phyloP scores from a whole-genome alignment of 2,113 vertebrate species.

The Ammodytes dubius region DNA sequence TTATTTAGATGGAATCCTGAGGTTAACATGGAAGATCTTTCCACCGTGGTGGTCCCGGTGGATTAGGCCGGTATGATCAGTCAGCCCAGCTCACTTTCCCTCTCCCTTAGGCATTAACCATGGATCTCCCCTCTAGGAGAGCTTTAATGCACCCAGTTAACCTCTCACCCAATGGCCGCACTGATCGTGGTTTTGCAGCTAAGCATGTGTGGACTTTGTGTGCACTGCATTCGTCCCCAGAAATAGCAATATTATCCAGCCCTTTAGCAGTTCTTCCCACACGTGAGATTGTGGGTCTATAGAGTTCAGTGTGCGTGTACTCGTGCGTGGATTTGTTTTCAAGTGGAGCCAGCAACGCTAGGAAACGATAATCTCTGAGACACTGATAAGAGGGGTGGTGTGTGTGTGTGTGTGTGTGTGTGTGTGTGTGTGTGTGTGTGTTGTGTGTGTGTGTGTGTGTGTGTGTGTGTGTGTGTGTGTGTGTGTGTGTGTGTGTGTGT shows the following conservation, averaged over 20 bases:
- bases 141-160: constrained; percentile 65
- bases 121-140: constrained; percentile 52
- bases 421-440: too few relatives aligned
- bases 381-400: constrained; percentile 43
- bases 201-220: constrained; percentile 12
- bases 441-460: too few relatives aligned
- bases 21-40: constrained; percentile 11
- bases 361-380: constrained; percentile 36
- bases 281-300: constrained; percentile 14
- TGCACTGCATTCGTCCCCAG: constrained; percentile 7
- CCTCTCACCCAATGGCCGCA: constrained; percentile 45
- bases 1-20: background rate
- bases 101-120: constrained; percentile 46
- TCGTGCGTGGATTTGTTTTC: constrained; percentile 25
- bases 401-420: constrained; percentile 1
- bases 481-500: too few relatives aligned
- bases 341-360: constrained; percentile 20
- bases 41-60: constrained; percentile 25
- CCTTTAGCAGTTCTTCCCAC: constrained; percentile 28
- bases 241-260: constrained; percentile 46
- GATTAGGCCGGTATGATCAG: constrained; percentile 43
- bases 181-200: constrained; percentile 21
- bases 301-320: background rate
- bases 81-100: constrained; percentile 51
- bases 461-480: too few relatives aligned